Conservation (phyloP, 2,113 vertebrate genomes). For the Montifringilla adamsi region DNA sequence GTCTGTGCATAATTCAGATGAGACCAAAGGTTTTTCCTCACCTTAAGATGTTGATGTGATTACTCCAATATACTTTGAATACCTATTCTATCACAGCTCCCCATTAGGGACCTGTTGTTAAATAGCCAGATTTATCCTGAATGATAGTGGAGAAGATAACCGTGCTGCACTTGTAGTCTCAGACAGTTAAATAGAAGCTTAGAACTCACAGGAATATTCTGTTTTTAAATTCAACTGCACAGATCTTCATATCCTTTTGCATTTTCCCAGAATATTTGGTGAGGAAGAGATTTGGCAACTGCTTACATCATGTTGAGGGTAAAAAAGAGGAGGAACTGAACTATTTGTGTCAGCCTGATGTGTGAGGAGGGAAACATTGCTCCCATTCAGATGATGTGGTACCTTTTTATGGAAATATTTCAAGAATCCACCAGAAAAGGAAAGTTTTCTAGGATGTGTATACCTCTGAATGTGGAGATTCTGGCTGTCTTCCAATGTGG, state of each 20-base stretch:
- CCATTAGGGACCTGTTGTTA: slow-evolving; percentile 1
- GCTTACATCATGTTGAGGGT: fast-evolving
- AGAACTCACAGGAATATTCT: background rate
- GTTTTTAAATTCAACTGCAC: background rate
- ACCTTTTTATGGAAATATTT: background rate
- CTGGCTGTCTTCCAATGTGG: background rate
- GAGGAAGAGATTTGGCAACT: background rate
- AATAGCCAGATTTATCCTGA: slow-evolving; percentile 9
- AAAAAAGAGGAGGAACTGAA: background rate
- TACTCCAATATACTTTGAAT: slow-evolving; percentile 39
- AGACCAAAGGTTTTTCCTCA: slow-evolving; percentile 52
- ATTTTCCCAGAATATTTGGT: background rate
- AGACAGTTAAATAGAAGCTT: background rate
- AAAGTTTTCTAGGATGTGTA: background rate
- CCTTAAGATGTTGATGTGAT: slow-evolving; percentile 48
- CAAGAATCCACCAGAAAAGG: background rate
- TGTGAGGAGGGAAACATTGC: background rate
- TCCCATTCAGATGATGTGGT: background rate
- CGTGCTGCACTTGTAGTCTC: background rate
- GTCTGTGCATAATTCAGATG: background rate
- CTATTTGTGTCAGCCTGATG: background rate
- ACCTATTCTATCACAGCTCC: background rate
- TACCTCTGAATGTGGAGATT: background rate
- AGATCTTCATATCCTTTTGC: background rate
- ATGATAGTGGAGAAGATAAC: background rate